Conservation (phyloP, 1,140 invertebrate species). For the Solenopsis fugax region DNA sequence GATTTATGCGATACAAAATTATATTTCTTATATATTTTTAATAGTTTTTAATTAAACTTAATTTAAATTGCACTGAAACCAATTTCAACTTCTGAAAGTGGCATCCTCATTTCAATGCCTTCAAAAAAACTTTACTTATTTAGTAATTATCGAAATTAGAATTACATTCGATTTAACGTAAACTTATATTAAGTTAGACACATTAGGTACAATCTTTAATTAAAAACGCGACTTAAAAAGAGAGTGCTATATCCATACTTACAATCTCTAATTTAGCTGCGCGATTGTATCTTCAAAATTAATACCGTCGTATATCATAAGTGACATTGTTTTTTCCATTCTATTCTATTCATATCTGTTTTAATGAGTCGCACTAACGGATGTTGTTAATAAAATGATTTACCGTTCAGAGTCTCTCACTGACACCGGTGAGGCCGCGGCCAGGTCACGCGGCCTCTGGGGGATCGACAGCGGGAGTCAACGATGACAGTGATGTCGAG, state of each 20-base stretch:
- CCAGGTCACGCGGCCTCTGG: conserved; percentile 75
- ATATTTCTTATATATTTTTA: not conserved
- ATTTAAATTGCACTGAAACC: not conserved
- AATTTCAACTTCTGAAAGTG: not conserved
- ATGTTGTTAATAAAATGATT: conserved; percentile 30
- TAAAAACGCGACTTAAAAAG: not conserved
- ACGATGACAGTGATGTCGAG: conserved; percentile 91
- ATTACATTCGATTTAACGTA: conserved; percentile 3
- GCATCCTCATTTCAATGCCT: not conserved
- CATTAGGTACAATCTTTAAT: not conserved
- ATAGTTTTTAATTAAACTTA: not conserved
- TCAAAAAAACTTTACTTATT: not conserved
- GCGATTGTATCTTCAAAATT: conserved; percentile 20
- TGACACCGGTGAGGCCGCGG: conserved; percentile 84
- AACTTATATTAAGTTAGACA: not conserved
- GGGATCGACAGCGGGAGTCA: conserved; percentile 80
- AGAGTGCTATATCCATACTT: not conserved
- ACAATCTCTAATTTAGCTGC: not conserved
- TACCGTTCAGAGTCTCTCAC: conserved; percentile 85
- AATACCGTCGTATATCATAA: not conserved
- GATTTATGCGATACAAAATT: not conserved
- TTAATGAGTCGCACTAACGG: conserved; percentile 39
- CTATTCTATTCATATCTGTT: not conserved
- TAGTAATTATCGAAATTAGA: not conserved
- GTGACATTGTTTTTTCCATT: not conserved